Base-by-base conservation (phyloP, 1,140 invertebrate species). In the Epicauta chinensis region DNA sequence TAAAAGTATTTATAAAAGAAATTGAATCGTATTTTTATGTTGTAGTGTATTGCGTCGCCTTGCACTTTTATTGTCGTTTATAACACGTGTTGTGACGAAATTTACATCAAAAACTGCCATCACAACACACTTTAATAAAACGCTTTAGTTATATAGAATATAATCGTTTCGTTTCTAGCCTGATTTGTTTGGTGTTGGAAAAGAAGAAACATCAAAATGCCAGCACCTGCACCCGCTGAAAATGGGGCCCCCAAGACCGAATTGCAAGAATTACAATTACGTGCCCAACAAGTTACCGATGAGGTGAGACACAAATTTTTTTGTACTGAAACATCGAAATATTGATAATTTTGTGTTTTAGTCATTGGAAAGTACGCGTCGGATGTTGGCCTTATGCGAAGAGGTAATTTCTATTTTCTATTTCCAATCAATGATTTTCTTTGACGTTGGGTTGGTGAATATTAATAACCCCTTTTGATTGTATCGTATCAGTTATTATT, bases 301-400 rank as follows among this genome's bases (percentile, higher is more conserved):
- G 92, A 93, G 76, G 89, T 92, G 69, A 77, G 40, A 59, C 29
- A 43, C 3, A 0, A 39, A 1, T 15, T 16, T 14, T 15, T 5
- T n/a, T n/a, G n/a, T n/a, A n/a, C n/a, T n/a, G n/a, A n/a, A n/a
- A n/a, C n/a, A n/a, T n/a, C 14, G 9, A 39, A 7, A 10, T 17
- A 12, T 14, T 49, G 7, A 17, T 37, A 10, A 53, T 46, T 48
- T 10, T 53, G 52, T 60, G 32, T 49, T 60, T 65, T 90, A 96
- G 93, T 97, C 95, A 14, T 72, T 98, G 81, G 95, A 98, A 74
- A 92, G 91, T 64, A 98, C 95, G 16, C 80, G 95, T 65, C 89
- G 93, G 68, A 98, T 98, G 95, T 79, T 97, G 75, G 77, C 84
- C 53, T 78, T 97, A 73, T 96, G 93, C 73, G 95, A 97, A 75